Evolutionary conservation across 1,140 invertebrate genomes (phyloP).

Genomic region (Tenebrio molitor): DNA sequence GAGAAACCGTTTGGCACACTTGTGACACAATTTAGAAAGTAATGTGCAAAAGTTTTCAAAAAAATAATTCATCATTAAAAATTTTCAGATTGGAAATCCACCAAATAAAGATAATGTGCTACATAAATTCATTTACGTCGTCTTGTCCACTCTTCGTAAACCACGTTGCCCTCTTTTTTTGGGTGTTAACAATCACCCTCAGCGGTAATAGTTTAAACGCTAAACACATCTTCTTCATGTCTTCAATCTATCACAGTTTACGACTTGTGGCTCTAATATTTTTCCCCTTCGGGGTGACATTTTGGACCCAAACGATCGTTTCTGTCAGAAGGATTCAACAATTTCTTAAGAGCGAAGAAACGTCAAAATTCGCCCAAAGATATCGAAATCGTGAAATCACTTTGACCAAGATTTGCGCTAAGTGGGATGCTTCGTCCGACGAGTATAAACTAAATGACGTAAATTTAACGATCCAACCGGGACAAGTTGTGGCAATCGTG

Average conservation of each 20-base stretch:
- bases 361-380: slow-evolving; percentile 71
- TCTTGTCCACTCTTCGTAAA: slow-evolving; percentile 79
- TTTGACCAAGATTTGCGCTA: slow-evolving; percentile 29
- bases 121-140: slow-evolving; percentile 78
- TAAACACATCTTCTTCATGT: slow-evolving; percentile 79
- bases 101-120: slow-evolving; percentile 73
- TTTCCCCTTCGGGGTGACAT: neutral
- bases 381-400: neutral
- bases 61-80: neutral
- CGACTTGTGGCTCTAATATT: slow-evolving; percentile 74
- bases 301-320: slow-evolving; percentile 4
- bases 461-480: neutral
- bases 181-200: slow-evolving; percentile 80
- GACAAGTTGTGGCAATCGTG: slow-evolving; percentile 9
- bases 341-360: slow-evolving; percentile 72
- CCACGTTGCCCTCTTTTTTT: slow-evolving; percentile 83
- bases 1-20: slow-evolving; percentile 82
- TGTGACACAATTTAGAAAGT: slow-evolving; percentile 71
- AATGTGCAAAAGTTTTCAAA: slow-evolving; percentile 42
- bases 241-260: slow-evolving; percentile 78
- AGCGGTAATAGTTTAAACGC: slow-evolving; percentile 75
- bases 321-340: slow-evolving; percentile 22
- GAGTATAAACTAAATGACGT: slow-evolving; percentile 57
- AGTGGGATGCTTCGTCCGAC: slow-evolving; percentile 63
- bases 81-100: slow-evolving; percentile 73